These are phyloP conservation scores for Leucophora obtusa DNA, from an alignment of 2,888 invertebrate species.

Conservation along the genomic window DNA sequence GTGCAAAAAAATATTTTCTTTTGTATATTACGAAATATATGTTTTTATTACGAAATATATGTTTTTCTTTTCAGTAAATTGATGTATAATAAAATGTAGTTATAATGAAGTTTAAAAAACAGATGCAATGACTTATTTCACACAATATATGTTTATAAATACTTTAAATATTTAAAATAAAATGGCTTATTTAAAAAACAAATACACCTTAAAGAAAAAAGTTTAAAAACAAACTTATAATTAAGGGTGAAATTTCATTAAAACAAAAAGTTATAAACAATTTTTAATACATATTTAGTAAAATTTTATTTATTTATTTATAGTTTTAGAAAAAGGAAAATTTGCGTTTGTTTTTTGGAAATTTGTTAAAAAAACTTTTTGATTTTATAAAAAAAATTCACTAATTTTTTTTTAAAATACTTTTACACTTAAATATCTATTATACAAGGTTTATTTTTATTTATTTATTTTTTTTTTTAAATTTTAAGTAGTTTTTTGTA, in stretches of 20 bases:
- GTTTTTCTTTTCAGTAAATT: conserved; percentile 2
- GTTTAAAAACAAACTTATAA: not conserved
- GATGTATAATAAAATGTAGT: conserved; percentile 34
- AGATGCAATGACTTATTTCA: conserved; percentile 45
- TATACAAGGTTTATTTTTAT: conserved; percentile 27
- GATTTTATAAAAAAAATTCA: conserved; percentile 6
- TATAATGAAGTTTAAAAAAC: conserved; percentile 37
- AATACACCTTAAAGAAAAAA: not conserved
- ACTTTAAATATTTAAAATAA: not conserved
- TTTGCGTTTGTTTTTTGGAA: not conserved
- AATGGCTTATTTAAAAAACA: not conserved
- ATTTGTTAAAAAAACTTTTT: not conserved
- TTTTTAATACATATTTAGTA: not conserved
- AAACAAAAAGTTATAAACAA: not conserved
- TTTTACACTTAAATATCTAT: conserved; percentile 25
- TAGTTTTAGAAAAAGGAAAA: conserved; percentile 10
- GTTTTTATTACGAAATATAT: too few relatives aligned
- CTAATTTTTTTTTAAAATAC: not conserved
- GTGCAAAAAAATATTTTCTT: conserved; percentile 65
- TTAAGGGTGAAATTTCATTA: not conserved
- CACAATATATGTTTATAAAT: conserved; percentile 22
- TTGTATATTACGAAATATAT: conserved; percentile 28
- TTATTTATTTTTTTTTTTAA: not conserved
- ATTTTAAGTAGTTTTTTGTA: conserved; percentile 49
- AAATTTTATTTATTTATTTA: not conserved